A percentile compares a stretch with the other conserved stretches of the same genome.
Evolutionary conservation across 1,140 invertebrate species (phyloP).

Genomic region (Halictus rubicundus): DNA sequence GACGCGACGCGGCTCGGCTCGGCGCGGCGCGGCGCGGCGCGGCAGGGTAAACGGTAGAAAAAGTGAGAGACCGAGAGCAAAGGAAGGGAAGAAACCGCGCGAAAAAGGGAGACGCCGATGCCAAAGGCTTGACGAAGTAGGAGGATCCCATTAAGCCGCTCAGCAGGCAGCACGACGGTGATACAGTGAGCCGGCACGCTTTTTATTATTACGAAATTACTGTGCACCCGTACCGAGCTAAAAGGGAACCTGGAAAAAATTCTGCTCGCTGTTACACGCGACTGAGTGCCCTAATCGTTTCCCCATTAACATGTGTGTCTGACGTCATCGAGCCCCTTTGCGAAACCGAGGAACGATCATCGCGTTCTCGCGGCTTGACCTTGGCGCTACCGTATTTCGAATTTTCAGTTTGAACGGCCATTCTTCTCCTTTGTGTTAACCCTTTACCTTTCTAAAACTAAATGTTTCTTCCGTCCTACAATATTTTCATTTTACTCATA

Average conservation of each 20-base stretch:
- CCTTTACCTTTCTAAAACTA: too few relatives aligned
- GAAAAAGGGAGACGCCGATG: conserved; percentile 30
- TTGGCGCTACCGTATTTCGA: too few relatives aligned
- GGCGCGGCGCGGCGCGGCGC: not conserved
- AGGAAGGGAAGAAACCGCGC: conserved; percentile 50
- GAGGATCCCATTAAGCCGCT: conserved; percentile 70
- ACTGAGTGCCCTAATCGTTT: conserved; percentile 60
- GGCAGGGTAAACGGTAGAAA: conserved; percentile 40
- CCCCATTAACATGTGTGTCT: conserved; percentile 55
- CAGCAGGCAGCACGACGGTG: conserved; percentile 66
- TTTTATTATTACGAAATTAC: conserved; percentile 73
- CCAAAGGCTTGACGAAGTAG: conserved; percentile 46
- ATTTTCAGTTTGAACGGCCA: too few relatives aligned
- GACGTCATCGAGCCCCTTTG: conserved; percentile 27
- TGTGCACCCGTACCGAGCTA: conserved; percentile 54
- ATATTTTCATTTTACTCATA: too few relatives aligned
- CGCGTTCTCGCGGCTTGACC: not conserved
- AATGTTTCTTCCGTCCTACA: too few relatives aligned
- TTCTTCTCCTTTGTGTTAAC: too few relatives aligned
- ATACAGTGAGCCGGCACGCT: conserved; percentile 63
- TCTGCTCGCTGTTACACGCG: conserved; percentile 49
- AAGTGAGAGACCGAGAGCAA: conserved; percentile 45
- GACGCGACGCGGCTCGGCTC: too few relatives aligned
- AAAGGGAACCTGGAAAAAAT: conserved; percentile 58
- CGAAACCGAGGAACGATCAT: not conserved